These are phyloP conservation scores for Noturus placidus DNA, from an alignment of 2,113 vertebrate genomes.

Conservation along the genomic window DNA sequence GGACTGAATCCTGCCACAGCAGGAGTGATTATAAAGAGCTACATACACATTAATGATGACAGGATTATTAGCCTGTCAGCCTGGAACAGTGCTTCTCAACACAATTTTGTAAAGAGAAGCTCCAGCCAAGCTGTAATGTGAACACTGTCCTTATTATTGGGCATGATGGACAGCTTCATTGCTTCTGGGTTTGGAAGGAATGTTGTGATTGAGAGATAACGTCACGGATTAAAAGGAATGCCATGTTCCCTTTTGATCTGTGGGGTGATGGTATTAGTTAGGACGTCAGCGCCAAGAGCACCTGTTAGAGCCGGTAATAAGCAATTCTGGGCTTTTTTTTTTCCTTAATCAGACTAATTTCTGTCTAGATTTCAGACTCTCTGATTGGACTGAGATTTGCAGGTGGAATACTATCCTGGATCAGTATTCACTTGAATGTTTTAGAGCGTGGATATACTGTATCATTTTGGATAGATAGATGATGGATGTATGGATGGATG, in stretches of 20 bases:
- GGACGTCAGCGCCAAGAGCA: constrained; percentile 6
- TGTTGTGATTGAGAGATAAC: constrained; percentile 17
- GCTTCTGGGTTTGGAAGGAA: constrained; percentile 15
- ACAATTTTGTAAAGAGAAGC: constrained; percentile 14
- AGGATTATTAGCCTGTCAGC: constrained; percentile 38
- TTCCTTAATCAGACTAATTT: not conserved
- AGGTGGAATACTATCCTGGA: not conserved
- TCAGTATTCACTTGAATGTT: not conserved
- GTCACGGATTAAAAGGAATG: constrained; percentile 14
- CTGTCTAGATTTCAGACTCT: not conserved
- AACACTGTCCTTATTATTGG: constrained; percentile 9
- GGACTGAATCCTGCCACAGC: constrained; percentile 10
- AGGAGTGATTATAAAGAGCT: not conserved
- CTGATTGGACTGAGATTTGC: not conserved
- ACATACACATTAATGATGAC: not conserved
- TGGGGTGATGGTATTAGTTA: not conserved
- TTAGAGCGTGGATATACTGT: not conserved
- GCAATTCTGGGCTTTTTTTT: not conserved
- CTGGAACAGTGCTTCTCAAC: not conserved
- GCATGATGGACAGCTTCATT: constrained; percentile 23
- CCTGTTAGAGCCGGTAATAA: not conserved
- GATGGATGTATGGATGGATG: not conserved
- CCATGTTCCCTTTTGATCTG: constrained; percentile 27
- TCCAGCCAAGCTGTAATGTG: not conserved
- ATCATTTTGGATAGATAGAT: not conserved